A percentile compares a stretch with the other conserved stretches of the same genome.
phyloP scores from a whole-genome alignment of 2,797 vertebrate species.

The Danio tinwini region DNA sequence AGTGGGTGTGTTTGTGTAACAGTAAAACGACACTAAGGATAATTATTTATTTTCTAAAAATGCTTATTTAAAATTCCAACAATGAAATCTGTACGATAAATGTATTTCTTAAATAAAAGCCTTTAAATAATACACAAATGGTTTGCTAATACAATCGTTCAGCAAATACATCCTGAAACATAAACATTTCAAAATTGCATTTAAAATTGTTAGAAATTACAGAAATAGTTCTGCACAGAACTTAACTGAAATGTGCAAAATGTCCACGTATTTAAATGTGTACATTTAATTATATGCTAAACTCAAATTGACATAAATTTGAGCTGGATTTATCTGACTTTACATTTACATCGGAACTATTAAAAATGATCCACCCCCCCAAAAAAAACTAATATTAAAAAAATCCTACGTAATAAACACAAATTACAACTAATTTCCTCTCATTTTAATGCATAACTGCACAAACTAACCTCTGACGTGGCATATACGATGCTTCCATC shows the following conservation, averaged over 20 bases:
- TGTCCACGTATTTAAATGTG: background rate
- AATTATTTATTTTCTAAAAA: conserved; percentile 2
- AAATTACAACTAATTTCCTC: background rate
- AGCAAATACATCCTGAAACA: background rate
- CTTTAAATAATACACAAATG: background rate
- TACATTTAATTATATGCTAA: background rate
- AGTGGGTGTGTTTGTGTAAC: conserved; percentile 26
- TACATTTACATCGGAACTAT: background rate
- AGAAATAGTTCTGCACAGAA: background rate
- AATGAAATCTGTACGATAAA: background rate
- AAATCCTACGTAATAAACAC: background rate
- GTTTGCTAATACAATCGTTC: too few species aligned
- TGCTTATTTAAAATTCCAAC: background rate
- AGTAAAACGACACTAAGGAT: background rate
- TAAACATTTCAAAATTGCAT: too few species aligned
- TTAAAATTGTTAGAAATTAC: background rate
- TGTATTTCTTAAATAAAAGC: background rate
- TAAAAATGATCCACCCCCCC: background rate
- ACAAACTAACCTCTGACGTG: conserved; percentile 11
- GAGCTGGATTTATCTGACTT: background rate
- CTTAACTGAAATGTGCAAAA: background rate
- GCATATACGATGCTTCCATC: background rate
- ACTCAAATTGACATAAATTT: background rate
- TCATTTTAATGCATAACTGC: background rate
- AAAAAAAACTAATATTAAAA: background rate